Conservation (phyloP, 2,113 vertebrate genomes). For the Caracal caracal region DNA sequence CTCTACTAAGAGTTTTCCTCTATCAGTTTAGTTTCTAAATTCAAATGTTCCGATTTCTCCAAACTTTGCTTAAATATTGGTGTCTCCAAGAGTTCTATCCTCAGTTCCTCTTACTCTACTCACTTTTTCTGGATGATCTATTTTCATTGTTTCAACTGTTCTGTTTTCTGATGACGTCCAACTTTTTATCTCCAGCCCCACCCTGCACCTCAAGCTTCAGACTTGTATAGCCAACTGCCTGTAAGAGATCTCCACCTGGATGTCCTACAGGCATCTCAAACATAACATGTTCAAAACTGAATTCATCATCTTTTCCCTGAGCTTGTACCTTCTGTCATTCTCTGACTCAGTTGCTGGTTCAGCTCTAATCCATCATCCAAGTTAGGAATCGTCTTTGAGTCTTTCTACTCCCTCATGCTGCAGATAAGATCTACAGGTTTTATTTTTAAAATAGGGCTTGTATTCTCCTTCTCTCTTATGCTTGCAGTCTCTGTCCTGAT, state of each 20-base stretch:
- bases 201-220: neutral
- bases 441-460: neutral
- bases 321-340: neutral
- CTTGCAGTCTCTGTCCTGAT: neutral
- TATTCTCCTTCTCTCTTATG: neutral
- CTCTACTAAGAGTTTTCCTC: neutral
- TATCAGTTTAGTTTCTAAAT: neutral
- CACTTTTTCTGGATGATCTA: neutral
- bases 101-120: neutral
- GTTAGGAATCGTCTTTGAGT: slow-evolving; percentile 21
- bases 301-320: slow-evolving; percentile 30
- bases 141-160: neutral
- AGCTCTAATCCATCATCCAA: neutral
- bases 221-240: neutral
- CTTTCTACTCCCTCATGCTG: neutral
- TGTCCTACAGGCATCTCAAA: slow-evolving; percentile 50
- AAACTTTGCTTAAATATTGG: neutral
- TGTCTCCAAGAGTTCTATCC: neutral
- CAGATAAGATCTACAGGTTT: neutral
- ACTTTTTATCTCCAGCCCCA: slow-evolving; percentile 20
- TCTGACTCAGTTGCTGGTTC: neutral
- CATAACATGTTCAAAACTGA: slow-evolving; percentile 39
- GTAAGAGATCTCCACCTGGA: neutral
- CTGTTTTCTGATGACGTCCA: slow-evolving; percentile 4
- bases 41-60: neutral